A percentile compares a stretch with the other conserved stretches of the same genome.
Evolutionary conservation across 1,140 invertebrate genomes (phyloP).

Genomic region (Caenorhabditis tropicalis): DNA sequence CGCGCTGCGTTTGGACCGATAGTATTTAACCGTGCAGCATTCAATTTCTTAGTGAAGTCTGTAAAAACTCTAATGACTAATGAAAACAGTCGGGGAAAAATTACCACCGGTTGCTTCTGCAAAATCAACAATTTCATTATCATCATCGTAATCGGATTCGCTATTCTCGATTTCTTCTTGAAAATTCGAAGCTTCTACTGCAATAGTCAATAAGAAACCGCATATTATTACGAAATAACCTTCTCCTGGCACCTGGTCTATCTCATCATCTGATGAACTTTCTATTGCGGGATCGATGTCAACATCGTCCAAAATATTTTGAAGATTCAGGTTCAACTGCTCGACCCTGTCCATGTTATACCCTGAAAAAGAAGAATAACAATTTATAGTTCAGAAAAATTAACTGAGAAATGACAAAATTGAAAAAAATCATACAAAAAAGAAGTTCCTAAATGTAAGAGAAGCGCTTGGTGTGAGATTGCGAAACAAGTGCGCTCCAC

Average conservation of each 20-base stretch:
- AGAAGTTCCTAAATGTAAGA: not conserved
- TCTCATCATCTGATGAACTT: constrained; percentile 7
- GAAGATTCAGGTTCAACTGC: constrained; percentile 25
- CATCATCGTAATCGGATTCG: constrained; percentile 35
- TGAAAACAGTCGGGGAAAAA: constrained; percentile 58
- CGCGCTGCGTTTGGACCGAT: constrained; percentile 31
- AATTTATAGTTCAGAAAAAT: not conserved
- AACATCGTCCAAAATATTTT: constrained; percentile 29
- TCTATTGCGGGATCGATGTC: not conserved
- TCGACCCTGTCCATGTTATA: constrained; percentile 15
- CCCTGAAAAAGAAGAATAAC: not conserved
- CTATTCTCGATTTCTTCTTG: not conserved
- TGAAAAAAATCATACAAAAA: not conserved
- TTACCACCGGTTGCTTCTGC: constrained; percentile 72
- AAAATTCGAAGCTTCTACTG: not conserved
- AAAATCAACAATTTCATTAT: constrained; percentile 59
- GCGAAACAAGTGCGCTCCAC: not conserved
- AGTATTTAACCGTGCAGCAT: constrained; percentile 58
- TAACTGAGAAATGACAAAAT: not conserved
- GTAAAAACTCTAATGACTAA: constrained; percentile 43
- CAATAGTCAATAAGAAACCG: too few species aligned
- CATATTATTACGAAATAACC: too few species aligned
- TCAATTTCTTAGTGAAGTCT: constrained; percentile 73
- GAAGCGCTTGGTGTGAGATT: not conserved
- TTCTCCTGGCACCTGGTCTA: not conserved